phyloP scores from a whole-genome alignment of 1,140 invertebrate genomes.

The Armadillidium nasatum region DNA sequence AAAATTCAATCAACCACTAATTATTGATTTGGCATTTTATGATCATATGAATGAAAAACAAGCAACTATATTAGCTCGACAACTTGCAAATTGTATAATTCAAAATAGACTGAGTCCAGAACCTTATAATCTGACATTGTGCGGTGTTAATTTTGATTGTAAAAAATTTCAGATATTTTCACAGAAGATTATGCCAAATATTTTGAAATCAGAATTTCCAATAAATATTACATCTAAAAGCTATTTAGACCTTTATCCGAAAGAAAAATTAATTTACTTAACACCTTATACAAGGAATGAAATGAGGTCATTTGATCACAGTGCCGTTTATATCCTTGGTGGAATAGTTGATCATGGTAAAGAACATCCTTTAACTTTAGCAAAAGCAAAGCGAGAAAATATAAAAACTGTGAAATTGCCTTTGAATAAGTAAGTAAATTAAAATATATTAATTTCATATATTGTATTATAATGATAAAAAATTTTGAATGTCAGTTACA shows the following conservation, averaged over 20 bases:
- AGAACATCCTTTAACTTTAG: constrained; percentile 68
- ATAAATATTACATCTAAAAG: constrained; percentile 64
- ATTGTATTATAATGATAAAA: no score
- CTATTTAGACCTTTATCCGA: constrained; percentile 79
- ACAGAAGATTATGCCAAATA: constrained; percentile 60
- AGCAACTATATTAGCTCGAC: no score
- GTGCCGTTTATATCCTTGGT: constrained; percentile 80
- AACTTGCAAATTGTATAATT: no score
- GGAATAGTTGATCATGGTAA: constrained; percentile 76
- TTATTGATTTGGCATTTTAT: no score
- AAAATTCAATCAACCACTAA: no score
- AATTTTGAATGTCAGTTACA: no score
- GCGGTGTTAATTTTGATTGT: no score
- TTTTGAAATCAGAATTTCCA: constrained; percentile 61
- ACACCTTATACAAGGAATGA: constrained; percentile 71
- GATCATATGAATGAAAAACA: no score
- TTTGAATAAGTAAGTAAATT: constrained; percentile 69
- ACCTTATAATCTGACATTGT: no score
- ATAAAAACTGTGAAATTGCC: constrained; percentile 73
- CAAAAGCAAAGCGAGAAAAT: constrained; percentile 77
- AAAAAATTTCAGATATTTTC: no score
- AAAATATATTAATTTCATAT: no score
- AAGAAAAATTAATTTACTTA: constrained; percentile 74
- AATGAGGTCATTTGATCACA: constrained; percentile 63
- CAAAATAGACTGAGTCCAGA: no score